phyloP scores from a whole-genome alignment of 2,888 invertebrate species.

The Drosophila fulvimacula region DNA sequence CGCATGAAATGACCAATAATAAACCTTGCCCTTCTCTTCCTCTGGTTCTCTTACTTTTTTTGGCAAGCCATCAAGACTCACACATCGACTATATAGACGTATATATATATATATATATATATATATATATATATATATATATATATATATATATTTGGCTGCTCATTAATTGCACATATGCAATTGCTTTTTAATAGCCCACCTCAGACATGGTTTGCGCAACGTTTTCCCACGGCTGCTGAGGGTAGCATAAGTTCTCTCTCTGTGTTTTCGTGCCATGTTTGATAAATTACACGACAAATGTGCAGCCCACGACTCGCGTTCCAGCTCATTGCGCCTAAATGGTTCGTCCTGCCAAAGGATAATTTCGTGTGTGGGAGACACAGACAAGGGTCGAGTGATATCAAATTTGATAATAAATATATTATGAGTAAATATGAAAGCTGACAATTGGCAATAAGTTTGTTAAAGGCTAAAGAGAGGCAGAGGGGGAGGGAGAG shows the following conservation, averaged over 20 bases:
- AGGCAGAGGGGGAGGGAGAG: neutral
- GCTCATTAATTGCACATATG: slow-evolving; percentile 76
- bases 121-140: slow-evolving; percentile 1
- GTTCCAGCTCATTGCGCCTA: slow-evolving; percentile 70
- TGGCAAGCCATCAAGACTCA: slow-evolving; percentile 35
- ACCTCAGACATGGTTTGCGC: slow-evolving; percentile 18
- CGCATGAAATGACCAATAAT: slow-evolving; percentile 62
- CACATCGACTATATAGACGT: slow-evolving; percentile 4
- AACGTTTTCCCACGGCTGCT: slow-evolving; percentile 64
- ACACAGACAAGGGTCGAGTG: slow-evolving; percentile 5
- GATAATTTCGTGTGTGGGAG: slow-evolving; percentile 68
- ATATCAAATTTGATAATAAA: slow-evolving; percentile 1
- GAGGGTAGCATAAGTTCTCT: slow-evolving; percentile 33
- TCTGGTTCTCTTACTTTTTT: slow-evolving; percentile 17
- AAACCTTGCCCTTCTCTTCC: slow-evolving; percentile 15
- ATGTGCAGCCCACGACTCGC: slow-evolving; percentile 29
- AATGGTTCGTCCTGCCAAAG: slow-evolving; percentile 55
- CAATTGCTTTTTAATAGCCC: slow-evolving; percentile 76
- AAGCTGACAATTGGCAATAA: neutral
- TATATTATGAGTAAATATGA: neutral
- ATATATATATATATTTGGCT: slow-evolving; percentile 4
- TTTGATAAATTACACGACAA: slow-evolving; percentile 73
- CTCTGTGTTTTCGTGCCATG: slow-evolving; percentile 4
- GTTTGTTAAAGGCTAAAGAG: neutral
- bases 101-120: slow-evolving; percentile 1